These are phyloP conservation scores for Rhadina sibilatrix DNA, from an alignment of 2,113 vertebrate genomes.

Conservation along the genomic window DNA sequence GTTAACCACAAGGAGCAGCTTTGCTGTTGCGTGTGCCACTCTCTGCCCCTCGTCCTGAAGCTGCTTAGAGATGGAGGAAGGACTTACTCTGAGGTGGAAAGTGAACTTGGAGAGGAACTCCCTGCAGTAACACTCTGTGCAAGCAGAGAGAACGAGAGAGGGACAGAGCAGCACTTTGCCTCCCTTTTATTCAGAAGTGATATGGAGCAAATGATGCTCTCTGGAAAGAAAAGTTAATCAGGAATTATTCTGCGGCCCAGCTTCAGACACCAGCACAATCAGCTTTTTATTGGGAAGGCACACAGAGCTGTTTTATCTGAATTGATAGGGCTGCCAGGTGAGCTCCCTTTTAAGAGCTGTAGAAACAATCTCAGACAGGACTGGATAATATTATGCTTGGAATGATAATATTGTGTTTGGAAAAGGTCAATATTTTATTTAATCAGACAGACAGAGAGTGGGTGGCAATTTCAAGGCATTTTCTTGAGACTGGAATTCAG, in stretches of 20 bases:
- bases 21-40: background rate
- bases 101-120: background rate
- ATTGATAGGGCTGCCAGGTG: slow-evolving; percentile 39
- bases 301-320: background rate
- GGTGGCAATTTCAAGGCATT: slow-evolving; percentile 57
- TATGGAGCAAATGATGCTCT: background rate
- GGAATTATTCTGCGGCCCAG: background rate
- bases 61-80: background rate
- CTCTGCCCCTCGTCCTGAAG: background rate
- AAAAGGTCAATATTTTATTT: slow-evolving; percentile 64
- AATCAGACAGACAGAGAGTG: slow-evolving; percentile 57
- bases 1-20: background rate
- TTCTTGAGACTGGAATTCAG: slow-evolving; percentile 47
- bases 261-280: background rate
- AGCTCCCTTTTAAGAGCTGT: slow-evolving; percentile 21
- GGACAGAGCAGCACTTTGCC: background rate
- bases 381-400: slow-evolving; percentile 46
- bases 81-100: rapidly evolving
- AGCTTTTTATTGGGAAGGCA: background rate
- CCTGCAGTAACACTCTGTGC: background rate
- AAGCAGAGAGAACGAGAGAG: background rate
- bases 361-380: slow-evolving; percentile 25
- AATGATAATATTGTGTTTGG: slow-evolving; percentile 50
- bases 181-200: background rate
- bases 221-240: background rate